Evolutionary conservation across 2,113 vertebrate species (phyloP).

Genomic region (Nothoprocta pentlandii): DNA sequence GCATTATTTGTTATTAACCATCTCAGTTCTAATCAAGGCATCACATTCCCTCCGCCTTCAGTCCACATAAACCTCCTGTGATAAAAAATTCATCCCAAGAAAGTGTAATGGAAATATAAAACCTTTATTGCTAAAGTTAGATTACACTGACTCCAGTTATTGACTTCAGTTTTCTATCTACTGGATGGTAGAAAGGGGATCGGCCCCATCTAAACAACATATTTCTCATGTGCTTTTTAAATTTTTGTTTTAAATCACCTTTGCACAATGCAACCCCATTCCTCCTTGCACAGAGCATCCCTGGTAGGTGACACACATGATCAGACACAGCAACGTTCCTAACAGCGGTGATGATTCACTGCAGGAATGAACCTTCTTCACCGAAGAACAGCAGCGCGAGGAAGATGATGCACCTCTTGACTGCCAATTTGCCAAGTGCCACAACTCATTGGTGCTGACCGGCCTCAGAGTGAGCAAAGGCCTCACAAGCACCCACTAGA

Average conservation of each 20-base stretch:
- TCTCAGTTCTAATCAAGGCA: background rate
- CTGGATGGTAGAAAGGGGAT: background rate
- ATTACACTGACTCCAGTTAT: background rate
- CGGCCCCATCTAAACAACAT: background rate
- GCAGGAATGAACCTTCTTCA: background rate
- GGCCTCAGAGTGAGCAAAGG: background rate
- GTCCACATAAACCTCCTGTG: background rate
- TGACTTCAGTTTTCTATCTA: background rate
- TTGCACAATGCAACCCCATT: background rate
- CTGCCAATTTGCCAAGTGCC: background rate
- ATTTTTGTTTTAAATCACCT: background rate
- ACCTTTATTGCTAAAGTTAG: background rate
- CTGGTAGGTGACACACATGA: accelerated
- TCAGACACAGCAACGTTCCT: accelerated
- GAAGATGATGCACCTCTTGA: background rate
- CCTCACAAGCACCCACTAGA: background rate
- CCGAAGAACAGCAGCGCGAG: accelerated
- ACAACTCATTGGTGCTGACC: accelerated
- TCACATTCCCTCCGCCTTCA: background rate
- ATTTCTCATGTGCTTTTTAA: background rate
- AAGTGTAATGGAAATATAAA: background rate
- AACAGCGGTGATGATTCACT: background rate
- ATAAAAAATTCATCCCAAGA: background rate
- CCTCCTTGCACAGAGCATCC: background rate
- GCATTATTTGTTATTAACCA: background rate